A percentile compares a stretch with the other conserved stretches of the same genome.
These are phyloP conservation scores for Gyps fulvus DNA, from an alignment of 2,113 vertebrate species.

Conservation along the genomic window DNA sequence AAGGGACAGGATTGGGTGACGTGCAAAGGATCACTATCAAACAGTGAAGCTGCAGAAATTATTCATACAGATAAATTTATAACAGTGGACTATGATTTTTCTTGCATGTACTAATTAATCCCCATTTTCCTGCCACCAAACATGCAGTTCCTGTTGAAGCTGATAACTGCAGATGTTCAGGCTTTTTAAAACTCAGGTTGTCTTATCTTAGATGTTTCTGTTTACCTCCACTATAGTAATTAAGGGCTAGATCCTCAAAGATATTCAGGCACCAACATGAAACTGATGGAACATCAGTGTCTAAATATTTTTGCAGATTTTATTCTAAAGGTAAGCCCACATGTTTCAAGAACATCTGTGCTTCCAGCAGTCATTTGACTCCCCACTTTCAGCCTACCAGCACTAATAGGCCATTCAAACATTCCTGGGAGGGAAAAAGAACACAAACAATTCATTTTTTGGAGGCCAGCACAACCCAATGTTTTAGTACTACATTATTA, in stretches of 20 bases:
- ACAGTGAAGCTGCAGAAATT: neutral
- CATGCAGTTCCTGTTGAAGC: neutral
- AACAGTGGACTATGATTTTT: neutral
- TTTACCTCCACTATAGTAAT: neutral
- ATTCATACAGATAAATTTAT: neutral
- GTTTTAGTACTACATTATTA: neutral
- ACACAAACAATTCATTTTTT: neutral
- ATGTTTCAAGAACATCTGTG: neutral
- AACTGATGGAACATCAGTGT: neutral
- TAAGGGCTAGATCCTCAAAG: conserved; percentile 9
- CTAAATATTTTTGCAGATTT: conserved; percentile 22
- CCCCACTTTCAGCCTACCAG: neutral
- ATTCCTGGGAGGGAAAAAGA: neutral
- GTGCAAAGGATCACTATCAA: neutral
- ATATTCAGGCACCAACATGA: conserved; percentile 10
- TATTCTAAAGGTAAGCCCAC: neutral
- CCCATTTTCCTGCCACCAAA: neutral
- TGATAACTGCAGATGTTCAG: neutral
- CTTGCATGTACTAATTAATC: neutral
- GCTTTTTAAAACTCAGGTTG: neutral
- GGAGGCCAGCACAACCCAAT: neutral
- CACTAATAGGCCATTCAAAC: neutral
- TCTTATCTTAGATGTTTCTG: neutral
- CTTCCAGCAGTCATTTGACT: neutral
- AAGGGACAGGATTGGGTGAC: neutral